Evolutionary conservation across 2,113 vertebrate species (phyloP), one percentile per base, ranked within the genome.

Genomic region (Megaceryle maxima): DNA sequence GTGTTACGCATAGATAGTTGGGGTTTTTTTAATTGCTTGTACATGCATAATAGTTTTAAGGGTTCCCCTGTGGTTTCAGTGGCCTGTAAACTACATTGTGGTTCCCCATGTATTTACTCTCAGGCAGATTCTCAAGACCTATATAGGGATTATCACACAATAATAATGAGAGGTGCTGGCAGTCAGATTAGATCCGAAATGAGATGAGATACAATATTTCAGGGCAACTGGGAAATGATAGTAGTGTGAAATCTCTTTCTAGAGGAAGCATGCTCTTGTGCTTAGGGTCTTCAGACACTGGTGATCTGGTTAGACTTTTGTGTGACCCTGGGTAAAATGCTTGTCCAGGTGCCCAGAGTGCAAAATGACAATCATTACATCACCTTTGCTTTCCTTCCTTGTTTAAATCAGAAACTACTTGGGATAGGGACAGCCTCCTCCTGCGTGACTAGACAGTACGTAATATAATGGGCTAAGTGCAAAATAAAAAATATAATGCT

Each of bases 21-120:
- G 46, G 44, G 19, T 94, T 89, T 89, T 81, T 93, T 82, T 59
- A 96, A 96, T 91, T 83, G 94, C 35, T 87, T 81, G 19, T 81
- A 75, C 69, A 60, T 35, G 59, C 31, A 19, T 5, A 59, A 50
- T 78, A 33, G 64, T 68, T 96, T 81, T 69, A 92, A 70, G 78
- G 16, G 73, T 88, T 92, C 77, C 69, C 86, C 78, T 56, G 82
- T 78, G 25, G 18, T 15, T 81, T 43, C 64, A 60, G 39, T 24
- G 90, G 66, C 39, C 79, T 94, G 37, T 28, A 82, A 90, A 83
- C 77, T 39, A 64, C 77, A 77, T 18, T 74, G 53, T 84, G 86
- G 53, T 75, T 92, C 89, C 63, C 67, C 13, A 26, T 83, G 33
- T 73, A 67, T 89, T 97, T 83, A 6, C 56, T 94, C 63, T 86